Evolutionary conservation across 2,888 invertebrate genomes (phyloP).

Genomic region (Steinernema hermaphroditum): DNA sequence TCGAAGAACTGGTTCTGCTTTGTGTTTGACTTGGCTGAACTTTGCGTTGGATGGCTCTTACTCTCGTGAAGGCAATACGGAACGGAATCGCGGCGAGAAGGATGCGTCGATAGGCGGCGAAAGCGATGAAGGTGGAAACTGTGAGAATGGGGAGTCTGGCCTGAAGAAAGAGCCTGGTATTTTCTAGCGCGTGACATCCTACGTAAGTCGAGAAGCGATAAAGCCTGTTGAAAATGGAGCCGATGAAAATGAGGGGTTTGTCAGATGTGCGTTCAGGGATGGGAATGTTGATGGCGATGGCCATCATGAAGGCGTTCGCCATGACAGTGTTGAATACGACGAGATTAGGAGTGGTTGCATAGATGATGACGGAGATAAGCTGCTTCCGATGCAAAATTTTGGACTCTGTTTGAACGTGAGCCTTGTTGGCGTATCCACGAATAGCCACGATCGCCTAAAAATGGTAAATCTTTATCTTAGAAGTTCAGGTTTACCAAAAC

Average conservation of each 20-base stretch:
- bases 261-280: neutral
- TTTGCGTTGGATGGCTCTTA: too few species aligned
- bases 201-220: neutral
- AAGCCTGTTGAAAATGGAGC: neutral
- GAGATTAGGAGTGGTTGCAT: neutral
- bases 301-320: neutral
- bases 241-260: neutral
- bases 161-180: too few species aligned
- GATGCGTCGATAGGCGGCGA: too few species aligned
- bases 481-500: neutral
- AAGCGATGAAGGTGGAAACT: too few species aligned
- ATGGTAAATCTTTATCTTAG: neutral
- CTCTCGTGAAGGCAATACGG: too few species aligned
- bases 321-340: neutral
- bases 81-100: too few species aligned
- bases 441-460: neutral
- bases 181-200: neutral
- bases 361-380: neutral
- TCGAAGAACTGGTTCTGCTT: too few species aligned
- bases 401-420: too few species aligned
- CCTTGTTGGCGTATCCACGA: neutral
- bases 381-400: neutral
- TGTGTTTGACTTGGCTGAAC: too few species aligned
- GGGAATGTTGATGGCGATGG: neutral
- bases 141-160: too few species aligned